Evolutionary conservation across 2,888 invertebrate species (phyloP).

Genomic region (Cremastinae sp.): DNA sequence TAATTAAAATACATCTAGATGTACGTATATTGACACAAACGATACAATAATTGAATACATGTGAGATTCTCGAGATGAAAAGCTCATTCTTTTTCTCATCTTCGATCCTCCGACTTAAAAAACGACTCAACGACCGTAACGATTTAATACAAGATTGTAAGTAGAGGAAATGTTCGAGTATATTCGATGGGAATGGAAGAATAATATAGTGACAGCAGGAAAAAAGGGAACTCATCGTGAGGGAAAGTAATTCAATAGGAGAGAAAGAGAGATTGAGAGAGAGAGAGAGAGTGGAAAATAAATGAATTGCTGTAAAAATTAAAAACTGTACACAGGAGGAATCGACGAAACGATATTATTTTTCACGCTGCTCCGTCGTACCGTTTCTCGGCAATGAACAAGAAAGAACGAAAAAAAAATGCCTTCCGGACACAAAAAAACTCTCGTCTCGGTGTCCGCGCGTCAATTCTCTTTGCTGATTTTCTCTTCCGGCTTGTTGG

Average conservation of each 20-base stretch:
- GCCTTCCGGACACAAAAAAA: constrained; percentile 32
- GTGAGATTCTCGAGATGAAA: constrained; percentile 20
- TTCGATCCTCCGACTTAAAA: constrained; percentile 4
- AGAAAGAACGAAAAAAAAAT: neutral
- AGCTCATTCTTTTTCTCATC: constrained; percentile 20
- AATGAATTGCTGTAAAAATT: constrained; percentile 63
- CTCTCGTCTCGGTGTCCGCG: constrained; percentile 14
- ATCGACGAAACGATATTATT: constrained; percentile 37
- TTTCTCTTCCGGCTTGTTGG: neutral
- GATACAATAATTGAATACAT: constrained; percentile 23
- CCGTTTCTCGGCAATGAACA: constrained; percentile 42
- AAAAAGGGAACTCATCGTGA: constrained; percentile 26
- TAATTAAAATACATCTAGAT: constrained; percentile 32
- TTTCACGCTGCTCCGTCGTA: constrained; percentile 26
- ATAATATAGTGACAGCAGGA: constrained; percentile 25
- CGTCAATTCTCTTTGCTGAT: constrained; percentile 1
- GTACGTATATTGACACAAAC: constrained; percentile 32
- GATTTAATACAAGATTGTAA: constrained; percentile 40
- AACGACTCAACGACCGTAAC: constrained; percentile 24
- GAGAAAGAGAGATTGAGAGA: constrained; percentile 37
- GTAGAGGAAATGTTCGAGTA: constrained; percentile 2
- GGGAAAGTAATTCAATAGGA: constrained; percentile 19
- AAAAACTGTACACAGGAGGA: constrained; percentile 62
- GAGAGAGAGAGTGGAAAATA: constrained; percentile 26
- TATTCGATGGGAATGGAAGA: constrained; percentile 41